Evolutionary conservation across 2,888 invertebrate species (phyloP), one percentile per base, ranked within the genome.

Genomic region (Chymomyza amoena): DNA sequence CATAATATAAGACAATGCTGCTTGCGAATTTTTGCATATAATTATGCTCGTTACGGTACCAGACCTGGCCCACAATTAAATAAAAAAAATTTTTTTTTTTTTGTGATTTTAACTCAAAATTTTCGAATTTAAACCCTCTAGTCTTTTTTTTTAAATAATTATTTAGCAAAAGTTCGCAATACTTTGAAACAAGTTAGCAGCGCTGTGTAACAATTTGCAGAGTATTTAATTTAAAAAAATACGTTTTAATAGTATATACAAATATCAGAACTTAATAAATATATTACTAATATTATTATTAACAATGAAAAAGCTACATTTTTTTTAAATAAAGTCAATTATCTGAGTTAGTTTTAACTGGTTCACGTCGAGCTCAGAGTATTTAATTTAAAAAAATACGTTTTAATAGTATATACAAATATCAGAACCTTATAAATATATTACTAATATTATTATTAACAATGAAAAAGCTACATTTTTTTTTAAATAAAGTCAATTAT

Each of bases 41-140:
- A 51, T 61, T 65, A 6, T 57, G 13, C 39, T 45, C 39, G 13
- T 13, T 4, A 15, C 10, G 13, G 0, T 45, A 10, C 10, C 39
- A 13, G 13, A 45, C 2, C 39, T 45, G 39, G 3, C 10, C 10
- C 39, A 13, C 10, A 45, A 45, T 13, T 5, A 45, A 39, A 13
- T 13, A 45, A 45, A 45, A 9, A 36, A 2, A 25, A 2, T 3
- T 3, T 13, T 45, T 6, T 39, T 39, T 45, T 6, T 6, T 71
- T 69, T 69, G 78, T 75, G 72, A 16, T 54, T 54, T 64, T 76
- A 72, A 64, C 25, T 50, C 25, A 15, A 66, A 56, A 9, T 63
- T 66, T 4, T 50, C n/a, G 20, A 54, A n/a, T 62, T 65, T 71
- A 16, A 70, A 61, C 63, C 50, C 57, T 77, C 79, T 75, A 78